Base-by-base conservation (phyloP, 2,888 invertebrate genomes). In the Hydropsyche betteni region DNA sequence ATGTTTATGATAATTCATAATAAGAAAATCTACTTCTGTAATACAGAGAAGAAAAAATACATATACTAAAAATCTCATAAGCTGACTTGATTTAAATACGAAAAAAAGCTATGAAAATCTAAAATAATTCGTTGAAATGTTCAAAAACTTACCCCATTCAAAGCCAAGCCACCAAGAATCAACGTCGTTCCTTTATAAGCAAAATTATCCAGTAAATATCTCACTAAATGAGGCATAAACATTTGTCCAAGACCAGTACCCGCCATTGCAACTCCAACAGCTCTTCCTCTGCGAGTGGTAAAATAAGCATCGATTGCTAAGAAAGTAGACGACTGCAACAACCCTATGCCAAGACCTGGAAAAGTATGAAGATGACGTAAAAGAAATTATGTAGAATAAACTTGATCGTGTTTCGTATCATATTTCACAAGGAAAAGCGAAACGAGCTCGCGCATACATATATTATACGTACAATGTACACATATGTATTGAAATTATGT, bases 181-280 rank as follows among this genome's bases (percentile, higher is more conserved):
- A 92, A 81, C 58, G 91, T 89, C 0, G 93, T 90, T 51, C 89
- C 89, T 80, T 85, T 87, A 82, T 90, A 93, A 69, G 90, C 90
- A 83, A 90, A 92, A 80, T 88, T 85, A 79, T 90, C 89, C 78
- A 93, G 83, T 69, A 93, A 87, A 81, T 89, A 88, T 68, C 90
- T 86, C 75, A 93, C 90, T 80, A 92, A 85, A 81, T 91, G 92
- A 3, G 93, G 93, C 88, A 93, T 91, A 77, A 92, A 82, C 83
- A 92, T 91, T 83, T 93, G 92, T 3, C 93, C 93, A 36, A 93
- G 84, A 77, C 93, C 92, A 79, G 93, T 92, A 75, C 93, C 93
- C 36, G 92, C 92, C 85, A 93, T 89, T 0, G 93, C 90, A 44
- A 93, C 85, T 1, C 93, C 93, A 74, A 93, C 92, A n/a, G 93